Conservation (phyloP, 2,888 invertebrate genomes). For the Dasysyrphus tricinctus region DNA sequence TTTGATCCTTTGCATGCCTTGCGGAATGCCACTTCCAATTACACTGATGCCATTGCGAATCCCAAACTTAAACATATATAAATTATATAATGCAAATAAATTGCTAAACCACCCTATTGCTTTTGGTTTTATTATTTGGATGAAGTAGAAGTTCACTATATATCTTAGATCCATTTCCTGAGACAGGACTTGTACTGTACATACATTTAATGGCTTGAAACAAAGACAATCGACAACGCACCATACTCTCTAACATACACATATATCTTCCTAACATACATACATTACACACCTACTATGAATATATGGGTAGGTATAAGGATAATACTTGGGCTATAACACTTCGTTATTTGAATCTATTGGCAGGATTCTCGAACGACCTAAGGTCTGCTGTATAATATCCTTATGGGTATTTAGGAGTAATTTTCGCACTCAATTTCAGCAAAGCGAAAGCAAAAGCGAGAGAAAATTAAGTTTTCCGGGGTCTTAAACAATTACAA, state of each 20-base stretch:
- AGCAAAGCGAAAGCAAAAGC: slow-evolving; percentile 30
- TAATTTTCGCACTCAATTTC: slow-evolving; percentile 69
- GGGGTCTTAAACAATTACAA: slow-evolving; percentile 71
- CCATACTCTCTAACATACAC: not conserved
- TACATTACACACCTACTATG: not conserved
- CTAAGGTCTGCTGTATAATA: slow-evolving; percentile 60
- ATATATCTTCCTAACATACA: not conserved
- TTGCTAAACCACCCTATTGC: slow-evolving; percentile 25
- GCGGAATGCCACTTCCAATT: not conserved
- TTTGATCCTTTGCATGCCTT: slow-evolving; percentile 43
- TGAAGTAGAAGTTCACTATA: slow-evolving; percentile 20
- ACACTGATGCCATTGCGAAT: not conserved
- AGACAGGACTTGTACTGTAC: slow-evolving; percentile 1
- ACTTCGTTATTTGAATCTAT: slow-evolving; percentile 73
- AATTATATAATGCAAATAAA: slow-evolving; percentile 41
- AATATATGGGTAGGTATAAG: not conserved
- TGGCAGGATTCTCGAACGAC: slow-evolving; percentile 70
- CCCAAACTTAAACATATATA: not conserved
- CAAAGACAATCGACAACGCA: slow-evolving; percentile 31
- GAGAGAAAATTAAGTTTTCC: slow-evolving; percentile 67
- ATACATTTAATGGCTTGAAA: slow-evolving; percentile 37
- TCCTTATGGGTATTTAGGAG: slow-evolving; percentile 69
- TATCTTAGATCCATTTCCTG: slow-evolving; percentile 20
- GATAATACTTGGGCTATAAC: slow-evolving; percentile 42
- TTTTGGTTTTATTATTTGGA: slow-evolving; percentile 45